Evolutionary conservation across 2,888 invertebrate species (phyloP), one percentile per base, ranked within the genome.

Genomic region (Oligia strigilis): DNA sequence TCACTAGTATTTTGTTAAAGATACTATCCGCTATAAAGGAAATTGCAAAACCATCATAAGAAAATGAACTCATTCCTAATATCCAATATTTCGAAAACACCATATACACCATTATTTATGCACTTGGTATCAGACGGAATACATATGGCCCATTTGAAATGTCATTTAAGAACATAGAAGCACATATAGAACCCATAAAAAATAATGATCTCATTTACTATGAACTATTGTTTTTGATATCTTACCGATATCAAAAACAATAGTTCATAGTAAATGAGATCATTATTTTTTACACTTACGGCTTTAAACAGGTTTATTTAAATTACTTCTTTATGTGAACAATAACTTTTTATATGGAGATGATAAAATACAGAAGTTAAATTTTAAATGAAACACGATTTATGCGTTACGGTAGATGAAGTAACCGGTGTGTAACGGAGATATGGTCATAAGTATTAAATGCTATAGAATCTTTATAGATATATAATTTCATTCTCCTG

Each of bases 171-270:
- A 87, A 73, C 78, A 82, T 85, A 77, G 80, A 73, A 76, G 75
- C 82, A 82, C 83, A 85, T 77, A 87, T 77, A 82, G 79, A 73
- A 79, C 23, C 72, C 71, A 84, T 89, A 82, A 89, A 88, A 75
- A 75, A 77, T 72, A 85, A 87, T 82, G 82, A 81, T 83, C 83
- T 83, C 76, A 84, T 87, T 85, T 71, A 80, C 79, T 66, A 66
- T 71, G 64, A 74, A 81, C 66, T 84, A 76, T 86, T 81, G 69
- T 81, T 62, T 75, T 46, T 49, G 77, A 82, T 80, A 82, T 77
- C 80, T 29, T 29, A 29, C 29, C 29, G 29, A 29, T 29, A 29
- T 29, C 29, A 29, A 29, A 29, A 29, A 29, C 29, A 29, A 29
- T 29, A 29, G 29, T 29, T 29, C 29, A 29, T 29, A 29, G 29